Base-by-base conservation (phyloP, 2,797 vertebrate genomes). In the Salmo trutta region DNA sequence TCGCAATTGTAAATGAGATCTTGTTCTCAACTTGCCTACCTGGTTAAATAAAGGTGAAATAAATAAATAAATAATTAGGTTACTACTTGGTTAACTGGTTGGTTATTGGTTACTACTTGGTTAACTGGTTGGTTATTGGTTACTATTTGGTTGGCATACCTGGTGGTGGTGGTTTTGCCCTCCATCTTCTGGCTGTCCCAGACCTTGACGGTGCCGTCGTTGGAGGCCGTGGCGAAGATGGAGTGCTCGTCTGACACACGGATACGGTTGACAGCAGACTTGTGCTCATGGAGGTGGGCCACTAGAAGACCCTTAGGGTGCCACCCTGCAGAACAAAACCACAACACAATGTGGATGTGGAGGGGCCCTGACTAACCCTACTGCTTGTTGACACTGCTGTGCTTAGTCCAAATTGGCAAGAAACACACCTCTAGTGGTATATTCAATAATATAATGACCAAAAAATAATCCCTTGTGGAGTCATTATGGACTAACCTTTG, bases 241-340 rank as follows among this genome's bases (percentile, higher is more conserved):
- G 96, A 95, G 89, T 99, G 97, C 24, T 99, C 98, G 66, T 99
- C 98, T 0, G 98, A 99, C 7, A 99, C 98, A 3, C 96, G 73
- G 83, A 99, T 97, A 19, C 98, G 93, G 90, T 98, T 99, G 56
- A 99, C 97, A 0, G 98, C 96, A 8, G 96, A 96, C 77, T 97
- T 98, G 91, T 99, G 98, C 19, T 99, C 98, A 1, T 99, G 98
- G 66, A 99, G 95, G 86, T 99, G 98, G 73, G 97, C 98, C 54
- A 99, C 98, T 69, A 99, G 83, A 27, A 99, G 83, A 0, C 98
- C 98, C 87, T 99, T 99, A 31, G 98, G 98, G 71, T 95, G 97
- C 98, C 98, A 99, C 0, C 98, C 98, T 99, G 79, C 66, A 78
- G 68, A 64, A 84, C 73, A 8, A 16, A 21, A n/a, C 51, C 75